Evolutionary conservation across 1,140 invertebrate genomes (phyloP), one percentile per base, ranked within the genome.

Genomic region (Eupristina koningsbergeri): DNA sequence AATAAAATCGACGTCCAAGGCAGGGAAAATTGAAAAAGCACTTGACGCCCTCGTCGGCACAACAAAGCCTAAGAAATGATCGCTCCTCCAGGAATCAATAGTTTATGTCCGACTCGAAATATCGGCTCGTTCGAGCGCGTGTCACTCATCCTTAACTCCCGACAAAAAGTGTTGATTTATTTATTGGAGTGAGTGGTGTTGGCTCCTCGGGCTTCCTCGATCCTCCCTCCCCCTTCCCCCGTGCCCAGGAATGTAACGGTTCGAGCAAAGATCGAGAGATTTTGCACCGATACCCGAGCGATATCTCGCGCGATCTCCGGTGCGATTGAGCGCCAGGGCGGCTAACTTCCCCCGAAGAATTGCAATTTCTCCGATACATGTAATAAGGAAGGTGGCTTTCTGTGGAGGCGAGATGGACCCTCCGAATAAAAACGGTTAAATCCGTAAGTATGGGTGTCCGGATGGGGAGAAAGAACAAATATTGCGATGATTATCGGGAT

Each of bases 401-500:
- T 45, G 45, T 45, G 45, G 78, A 80, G 71, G 69, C 9, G 19
- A 71, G 5, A 5, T 22, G 41, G 31, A 7, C 26, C 67, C 19
- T 36, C 29, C 29, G 31, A 61, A 73, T 61, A 29, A 36, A 80
- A 80, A 47, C 26, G 19, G 36, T 19, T 47, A 9, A 22, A 6
- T 1, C 47, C 39, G 17, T 64, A 81, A 75, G 71, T 74, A 74
- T 63, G 41, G 3, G 45, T 47, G 11, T 29, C 39, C 1, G 26
- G 19, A 13, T 2, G 26, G 19, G 11, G 47, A 64, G 80, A 75
- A 39, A 81, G 58, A 81, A 19, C 58, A 81, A 75, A 81, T 75
- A 81, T 81, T 64, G 71, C 74, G 80, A 81, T 81, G 39, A 81
- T 81, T 81, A 64, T 81, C 58, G 69, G 17, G 39, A 74, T 74